Evolutionary conservation across 2,797 vertebrate species (phyloP).

Genomic region (Steatocranus sp.): DNA sequence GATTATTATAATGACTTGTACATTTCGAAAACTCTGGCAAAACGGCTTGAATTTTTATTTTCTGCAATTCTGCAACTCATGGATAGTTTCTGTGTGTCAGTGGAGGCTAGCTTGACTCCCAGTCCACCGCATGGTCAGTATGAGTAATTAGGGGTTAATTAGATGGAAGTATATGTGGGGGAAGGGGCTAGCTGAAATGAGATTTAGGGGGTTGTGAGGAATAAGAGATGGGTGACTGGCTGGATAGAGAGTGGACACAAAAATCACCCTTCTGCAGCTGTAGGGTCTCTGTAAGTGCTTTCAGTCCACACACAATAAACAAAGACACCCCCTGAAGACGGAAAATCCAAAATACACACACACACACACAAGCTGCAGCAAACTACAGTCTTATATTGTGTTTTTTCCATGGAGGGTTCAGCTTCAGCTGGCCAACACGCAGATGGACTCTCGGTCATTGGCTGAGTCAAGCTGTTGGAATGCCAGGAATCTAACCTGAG

Average conservation of each 20-base stretch:
- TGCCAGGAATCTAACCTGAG: conserved; percentile 77
- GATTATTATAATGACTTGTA: neutral
- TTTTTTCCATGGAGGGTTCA: neutral
- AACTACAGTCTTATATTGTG: conserved; percentile 1
- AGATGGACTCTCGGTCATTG: conserved; percentile 48
- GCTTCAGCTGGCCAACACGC: conserved; percentile 47
- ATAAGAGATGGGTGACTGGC: conserved; percentile 35
- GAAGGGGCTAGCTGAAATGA: conserved; percentile 57
- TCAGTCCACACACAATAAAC: conserved; percentile 55
- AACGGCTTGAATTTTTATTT: neutral
- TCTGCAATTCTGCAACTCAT: neutral
- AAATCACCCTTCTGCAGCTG: conserved; percentile 39
- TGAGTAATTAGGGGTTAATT: conserved; percentile 76
- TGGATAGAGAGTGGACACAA: conserved; percentile 27
- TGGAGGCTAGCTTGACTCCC: conserved; percentile 2
- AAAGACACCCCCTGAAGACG: conserved; percentile 50
- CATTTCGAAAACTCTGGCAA: neutral
- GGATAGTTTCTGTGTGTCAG: neutral
- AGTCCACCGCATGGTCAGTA: conserved; percentile 59
- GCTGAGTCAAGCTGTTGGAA: conserved; percentile 71
- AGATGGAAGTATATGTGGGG: conserved; percentile 69
- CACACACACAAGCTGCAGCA: neutral
- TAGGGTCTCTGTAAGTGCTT: conserved; percentile 38
- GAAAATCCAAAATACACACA: conserved; percentile 7
- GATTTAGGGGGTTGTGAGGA: conserved; percentile 66